phyloP scores from a whole-genome alignment of 1,140 invertebrate genomes.

The Phymorhynchus buccinoides region DNA sequence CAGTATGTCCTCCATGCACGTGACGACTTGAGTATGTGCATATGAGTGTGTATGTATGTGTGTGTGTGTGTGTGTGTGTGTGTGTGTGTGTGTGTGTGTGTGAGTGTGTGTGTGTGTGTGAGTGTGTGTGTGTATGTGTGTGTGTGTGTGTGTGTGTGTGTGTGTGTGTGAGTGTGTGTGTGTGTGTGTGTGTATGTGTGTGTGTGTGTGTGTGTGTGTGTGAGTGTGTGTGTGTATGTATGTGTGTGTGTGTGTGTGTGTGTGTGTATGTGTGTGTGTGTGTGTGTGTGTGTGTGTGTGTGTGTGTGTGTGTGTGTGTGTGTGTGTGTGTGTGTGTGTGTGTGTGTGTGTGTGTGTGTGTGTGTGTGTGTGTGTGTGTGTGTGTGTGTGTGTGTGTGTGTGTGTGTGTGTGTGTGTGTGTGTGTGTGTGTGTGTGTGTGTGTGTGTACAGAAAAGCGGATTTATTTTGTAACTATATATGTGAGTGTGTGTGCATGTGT shows the following conservation, averaged over 20 bases:
- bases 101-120: constrained; percentile 21
- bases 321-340: neutral
- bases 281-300: constrained; percentile 17
- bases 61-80: constrained; percentile 16
- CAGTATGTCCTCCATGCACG: no score
- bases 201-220: no score
- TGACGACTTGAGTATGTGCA: no score
- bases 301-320: constrained; percentile 4
- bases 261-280: neutral
- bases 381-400: constrained; percentile 12
- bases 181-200: no score
- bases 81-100: constrained; percentile 1
- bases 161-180: neutral
- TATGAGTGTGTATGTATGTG: neutral
- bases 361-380: constrained; percentile 8
- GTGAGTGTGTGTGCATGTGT: neutral
- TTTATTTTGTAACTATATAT: neutral
- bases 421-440: neutral
- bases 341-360: constrained; percentile 7
- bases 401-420: constrained; percentile 12
- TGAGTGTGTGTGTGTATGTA: neutral
- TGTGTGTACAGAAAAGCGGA: neutral
- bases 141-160: constrained; percentile 3
- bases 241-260: neutral
- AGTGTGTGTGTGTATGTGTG: neutral